Evolutionary conservation across 1,140 invertebrate genomes (phyloP), one percentile per base, ranked within the genome.

Genomic region (Onthophagus taurus): DNA sequence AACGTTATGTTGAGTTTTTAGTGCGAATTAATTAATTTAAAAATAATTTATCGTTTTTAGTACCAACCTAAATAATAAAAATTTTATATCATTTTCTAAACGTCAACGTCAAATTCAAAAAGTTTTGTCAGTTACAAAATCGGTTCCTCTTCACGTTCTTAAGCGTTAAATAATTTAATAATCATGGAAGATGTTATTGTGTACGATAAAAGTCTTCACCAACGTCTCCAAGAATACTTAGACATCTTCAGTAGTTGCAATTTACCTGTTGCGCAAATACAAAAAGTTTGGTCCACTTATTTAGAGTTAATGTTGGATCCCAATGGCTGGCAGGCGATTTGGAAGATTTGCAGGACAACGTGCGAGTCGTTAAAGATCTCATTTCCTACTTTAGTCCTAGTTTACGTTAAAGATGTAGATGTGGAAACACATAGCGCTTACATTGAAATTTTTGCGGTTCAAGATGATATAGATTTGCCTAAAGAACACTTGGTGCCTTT

Each of bases 311-410:
- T 68, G 12, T 59, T 78, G 20, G 76, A 78, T 44, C 71, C 72
- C 21, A 60, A 60, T 48, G 75, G 76, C 3, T 79, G 76, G 76
- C 71, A 73, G 54, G 75, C 74, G 2, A 49, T 78, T 14, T 79
- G 77, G 77, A 78, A 76, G 59, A 74, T 78, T 47, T 68, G 75
- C 12, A 63, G 74, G 5, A 47, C 66, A 4, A 72, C 67, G 14
- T 78, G 77, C 34, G 71, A 77, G 53, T 64, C 71, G 17, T 63
- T 75, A 0, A 60, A 72, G 34, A 63, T 79, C 11, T 67, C 69
- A 9, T 78, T 72, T 63, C 77, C 77, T 0, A 72, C 72, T 0
- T 66, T 76, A 13, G 74, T 78, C 11, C 61, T 71, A 16, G 72
- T 77, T 1, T 67, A 69, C 42, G 66, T 77, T 1, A 60, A 74